phyloP scores from a whole-genome alignment of 2,888 invertebrate species.

The Drosophila planitibia region DNA sequence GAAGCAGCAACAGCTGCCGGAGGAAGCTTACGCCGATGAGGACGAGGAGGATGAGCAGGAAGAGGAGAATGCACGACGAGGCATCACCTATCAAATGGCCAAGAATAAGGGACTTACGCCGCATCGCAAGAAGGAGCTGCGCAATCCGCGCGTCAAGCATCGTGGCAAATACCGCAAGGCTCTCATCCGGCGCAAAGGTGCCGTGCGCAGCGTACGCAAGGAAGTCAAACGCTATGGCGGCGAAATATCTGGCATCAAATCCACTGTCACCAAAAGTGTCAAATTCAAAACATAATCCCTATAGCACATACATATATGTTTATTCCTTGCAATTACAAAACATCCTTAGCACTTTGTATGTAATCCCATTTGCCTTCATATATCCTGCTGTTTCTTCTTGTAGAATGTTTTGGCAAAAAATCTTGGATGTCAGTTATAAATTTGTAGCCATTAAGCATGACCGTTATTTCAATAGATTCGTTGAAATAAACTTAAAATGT shows the following conservation, averaged over 20 bases:
- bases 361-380: background rate
- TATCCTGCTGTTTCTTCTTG: background rate
- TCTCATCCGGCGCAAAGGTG: slow-evolving; percentile 96
- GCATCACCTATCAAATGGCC: slow-evolving; percentile 96
- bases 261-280: slow-evolving; percentile 94
- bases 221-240: slow-evolving; percentile 94
- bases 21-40: slow-evolving; percentile 82
- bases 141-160: slow-evolving; percentile 98
- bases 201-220: slow-evolving; percentile 93
- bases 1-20: slow-evolving; percentile 49
- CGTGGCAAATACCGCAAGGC: slow-evolving; percentile 97
- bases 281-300: slow-evolving; percentile 88
- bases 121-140: slow-evolving; percentile 94
- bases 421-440: background rate
- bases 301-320: slow-evolving; percentile 7
- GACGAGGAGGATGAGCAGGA: slow-evolving; percentile 83
- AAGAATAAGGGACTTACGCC: slow-evolving; percentile 98
- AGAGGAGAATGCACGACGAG: slow-evolving; percentile 87
- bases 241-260: slow-evolving; percentile 97
- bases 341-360: slow-evolving; percentile 1
- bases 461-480: background rate
- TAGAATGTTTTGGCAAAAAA: background rate
- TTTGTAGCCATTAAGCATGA: background rate
- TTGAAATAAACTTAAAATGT: background rate
- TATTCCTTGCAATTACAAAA: slow-evolving; percentile 5